Conservation (phyloP, 23 tunicate genomes). For the Botrylloides violaceus region DNA sequence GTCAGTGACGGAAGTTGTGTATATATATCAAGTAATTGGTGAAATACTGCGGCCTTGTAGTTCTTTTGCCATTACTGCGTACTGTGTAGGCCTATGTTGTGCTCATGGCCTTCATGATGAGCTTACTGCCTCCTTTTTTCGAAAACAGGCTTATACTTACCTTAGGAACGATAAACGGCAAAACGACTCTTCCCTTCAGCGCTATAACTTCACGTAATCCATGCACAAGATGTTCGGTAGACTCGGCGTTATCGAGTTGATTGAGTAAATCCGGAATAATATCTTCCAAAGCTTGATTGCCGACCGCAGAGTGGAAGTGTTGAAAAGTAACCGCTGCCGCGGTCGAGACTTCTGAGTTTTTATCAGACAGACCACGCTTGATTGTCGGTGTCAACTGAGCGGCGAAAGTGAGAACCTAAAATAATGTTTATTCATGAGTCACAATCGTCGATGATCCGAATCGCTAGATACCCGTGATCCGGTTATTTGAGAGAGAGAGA, state of each 20-base stretch:
- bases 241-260: constrained; percentile 37
- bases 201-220: constrained; percentile 78
- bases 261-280: constrained; percentile 60
- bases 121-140: no score
- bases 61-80: no score
- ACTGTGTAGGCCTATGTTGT: no score
- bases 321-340: constrained; percentile 94
- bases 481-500: no score
- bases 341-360: constrained; percentile 47
- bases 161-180: constrained; percentile 95
- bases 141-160: no score
- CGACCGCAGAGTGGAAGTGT: constrained; percentile 71
- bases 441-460: not conserved
- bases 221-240: constrained; percentile 75
- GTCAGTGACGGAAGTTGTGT: no score
- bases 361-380: constrained; percentile 64
- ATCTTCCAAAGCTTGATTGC: constrained; percentile 73
- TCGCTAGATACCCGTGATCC: no score
- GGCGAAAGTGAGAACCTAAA: constrained; percentile 57
- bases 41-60: no score
- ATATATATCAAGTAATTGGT: no score
- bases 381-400: constrained; percentile 80
- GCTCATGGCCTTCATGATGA: no score
- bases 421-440: not conserved
- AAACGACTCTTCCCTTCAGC: constrained; percentile 73